These are phyloP conservation scores for Natrix natrix DNA, from an alignment of 2,797 vertebrate genomes.

Conservation along the genomic window DNA sequence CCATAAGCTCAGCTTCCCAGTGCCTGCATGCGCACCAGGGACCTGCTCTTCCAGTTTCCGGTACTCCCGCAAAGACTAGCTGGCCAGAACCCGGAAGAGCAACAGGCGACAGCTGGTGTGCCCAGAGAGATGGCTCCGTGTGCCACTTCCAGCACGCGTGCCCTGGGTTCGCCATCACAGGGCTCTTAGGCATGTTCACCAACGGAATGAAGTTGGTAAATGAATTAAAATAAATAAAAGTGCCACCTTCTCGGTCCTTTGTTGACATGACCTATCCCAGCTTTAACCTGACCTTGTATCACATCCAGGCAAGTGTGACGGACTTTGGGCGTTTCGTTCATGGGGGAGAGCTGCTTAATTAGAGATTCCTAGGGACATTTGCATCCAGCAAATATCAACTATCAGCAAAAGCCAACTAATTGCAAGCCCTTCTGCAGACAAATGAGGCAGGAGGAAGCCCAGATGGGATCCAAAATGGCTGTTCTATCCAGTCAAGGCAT, in stretches of 20 bases:
- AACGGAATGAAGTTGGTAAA: neutral
- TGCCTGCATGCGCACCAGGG: too few species aligned
- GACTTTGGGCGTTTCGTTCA: neutral
- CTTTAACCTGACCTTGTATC: neutral
- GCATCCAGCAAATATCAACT: neutral
- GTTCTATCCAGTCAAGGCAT: neutral
- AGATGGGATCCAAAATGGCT: neutral
- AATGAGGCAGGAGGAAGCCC: neutral
- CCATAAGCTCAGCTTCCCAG: too few species aligned
- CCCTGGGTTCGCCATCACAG: too few species aligned
- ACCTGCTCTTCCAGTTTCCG: too few species aligned
- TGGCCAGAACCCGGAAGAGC: too few species aligned
- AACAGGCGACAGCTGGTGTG: too few species aligned
- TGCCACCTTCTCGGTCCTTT: neutral
- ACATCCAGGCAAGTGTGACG: neutral
- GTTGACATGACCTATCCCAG: neutral
- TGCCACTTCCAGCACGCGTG: too few species aligned
- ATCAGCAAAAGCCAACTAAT: slow-evolving; percentile 7
- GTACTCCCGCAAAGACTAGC: too few species aligned
- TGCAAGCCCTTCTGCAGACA: neutral
- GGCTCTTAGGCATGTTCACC: neutral
- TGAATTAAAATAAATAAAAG: neutral
- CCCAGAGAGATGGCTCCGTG: too few species aligned
- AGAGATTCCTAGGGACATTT: slow-evolving; percentile 5
- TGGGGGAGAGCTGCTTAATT: slow-evolving; percentile 16